Evolutionary conservation across 64 coral and sea anemone genomes (phyloP).

Genomic region (Montipora efflorescens): DNA sequence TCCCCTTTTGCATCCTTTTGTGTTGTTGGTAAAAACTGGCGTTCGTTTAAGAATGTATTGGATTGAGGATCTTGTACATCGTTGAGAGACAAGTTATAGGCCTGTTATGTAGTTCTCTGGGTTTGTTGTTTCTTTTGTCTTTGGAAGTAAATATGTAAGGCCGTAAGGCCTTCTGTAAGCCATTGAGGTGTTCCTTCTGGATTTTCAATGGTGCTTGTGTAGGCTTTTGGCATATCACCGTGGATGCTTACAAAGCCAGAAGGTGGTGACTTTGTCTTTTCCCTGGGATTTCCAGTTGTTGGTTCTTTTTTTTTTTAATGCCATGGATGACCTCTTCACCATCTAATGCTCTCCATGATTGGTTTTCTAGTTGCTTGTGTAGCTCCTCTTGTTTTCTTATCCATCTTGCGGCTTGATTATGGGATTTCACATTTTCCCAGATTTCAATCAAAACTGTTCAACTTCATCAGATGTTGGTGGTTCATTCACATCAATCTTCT

Average conservation of each 20-base stretch:
- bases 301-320: neutral
- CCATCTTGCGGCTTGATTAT: neutral
- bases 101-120: neutral
- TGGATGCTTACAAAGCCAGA: conserved; percentile 6
- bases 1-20: conserved; percentile 33
- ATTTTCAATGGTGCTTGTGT: neutral
- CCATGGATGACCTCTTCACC: neutral
- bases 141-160: neutral
- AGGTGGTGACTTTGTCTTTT: conserved; percentile 1
- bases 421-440: neutral
- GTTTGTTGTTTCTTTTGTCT: neutral
- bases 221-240: neutral
- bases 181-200: neutral
- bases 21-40: conserved; percentile 14
- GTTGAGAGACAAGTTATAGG: conserved; percentile 33
- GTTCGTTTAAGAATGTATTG: neutral
- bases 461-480: neutral
- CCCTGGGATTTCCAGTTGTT: conserved; percentile 29
- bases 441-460: neutral
- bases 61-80: conserved; percentile 23
- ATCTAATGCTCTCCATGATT: neutral
- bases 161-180: neutral
- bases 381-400: neutral
- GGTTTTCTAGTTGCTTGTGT: neutral
- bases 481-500: neutral